Evolutionary conservation across 1,140 invertebrate genomes (phyloP), one percentile per base, ranked within the genome.

Genomic region (Sesamia nonagrioides): DNA sequence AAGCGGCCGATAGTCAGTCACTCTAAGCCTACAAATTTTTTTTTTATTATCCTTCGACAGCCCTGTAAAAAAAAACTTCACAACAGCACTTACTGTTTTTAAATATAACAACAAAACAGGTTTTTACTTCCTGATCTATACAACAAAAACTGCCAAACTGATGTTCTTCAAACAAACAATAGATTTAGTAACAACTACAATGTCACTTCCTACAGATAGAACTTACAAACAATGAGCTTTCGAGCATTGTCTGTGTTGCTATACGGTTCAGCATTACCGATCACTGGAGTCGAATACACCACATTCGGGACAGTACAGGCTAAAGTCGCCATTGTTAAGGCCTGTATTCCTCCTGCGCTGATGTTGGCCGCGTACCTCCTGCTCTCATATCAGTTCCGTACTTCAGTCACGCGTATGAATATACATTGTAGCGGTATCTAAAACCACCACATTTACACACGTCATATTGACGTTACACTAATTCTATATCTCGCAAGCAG

Each of bases 101-200:
- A 15, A 15, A 48, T 48, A 11, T 13, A 56, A 58, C 15, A 9
- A 58, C 33, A 21, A 58, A 58, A 58, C 56, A 11, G 27, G 56
- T 58, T 42, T 33, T 3, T 9, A 5, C 27, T 58, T 58, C 56
- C 56, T 58, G 21, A 58, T 58, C 9, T 58, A n/a, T 58, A 33
- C 56, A 48, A 58, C 56, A 58, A 9, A 58, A 58, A n/a, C n/a
- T n/a, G n/a, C 56, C 17, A 58, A 48, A 48, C 13, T 15, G 56
- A 11, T 15, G 56, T 27, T 58, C 56, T 58, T 58, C 56, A 33
- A 58, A n/a, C n/a, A 27, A 58, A 58, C 56, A 58, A 58, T 58
- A 58, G 56, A 9, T 58, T 27, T 58, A 2, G 21, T 33, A 13
- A 50, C 6, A 50, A 48, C 13, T 13, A 13, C 56, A 58, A 9